A percentile compares a stretch with the other conserved stretches of the same genome.
Conservation (phyloP, 2,888 invertebrate species). For the Temnothorax ravouxi region DNA sequence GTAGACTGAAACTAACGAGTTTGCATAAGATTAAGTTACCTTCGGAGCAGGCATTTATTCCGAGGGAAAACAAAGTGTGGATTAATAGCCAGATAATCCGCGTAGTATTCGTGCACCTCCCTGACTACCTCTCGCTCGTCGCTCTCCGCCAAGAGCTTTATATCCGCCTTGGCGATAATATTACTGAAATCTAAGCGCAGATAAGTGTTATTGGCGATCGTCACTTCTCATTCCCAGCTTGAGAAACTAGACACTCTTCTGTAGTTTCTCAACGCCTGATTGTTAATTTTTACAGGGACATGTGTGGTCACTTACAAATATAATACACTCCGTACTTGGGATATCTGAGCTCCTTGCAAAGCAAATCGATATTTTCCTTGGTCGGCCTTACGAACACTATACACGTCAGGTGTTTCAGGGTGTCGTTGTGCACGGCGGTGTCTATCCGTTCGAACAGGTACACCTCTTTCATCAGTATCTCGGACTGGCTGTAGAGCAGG, state of each 20-base stretch:
- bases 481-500: slow-evolving; percentile 99
- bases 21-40: slow-evolving; percentile 85
- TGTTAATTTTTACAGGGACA: background rate
- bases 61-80: slow-evolving; percentile 96
- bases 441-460: slow-evolving; percentile 97
- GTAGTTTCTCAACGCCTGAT: background rate
- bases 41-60: slow-evolving; percentile 90
- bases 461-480: slow-evolving; percentile 99
- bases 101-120: slow-evolving; percentile 98
- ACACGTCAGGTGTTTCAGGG: slow-evolving; percentile 97
- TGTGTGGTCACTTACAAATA: slow-evolving; percentile 91
- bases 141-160: slow-evolving; percentile 98
- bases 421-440: slow-evolving; percentile 89
- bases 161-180: slow-evolving; percentile 98
- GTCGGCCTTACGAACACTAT: slow-evolving; percentile 98
- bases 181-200: slow-evolving; percentile 95
- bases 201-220: background rate
- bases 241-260: background rate
- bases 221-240: background rate
- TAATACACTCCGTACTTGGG: slow-evolving; percentile 99
- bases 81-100: slow-evolving; percentile 97
- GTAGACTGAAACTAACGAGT: background rate
- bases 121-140: slow-evolving; percentile 99
- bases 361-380: slow-evolving; percentile 96
- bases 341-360: slow-evolving; percentile 94